Evolutionary conservation across 53 echinoderm and acorn worm species (phyloP).

Genomic region (Hippasteria phrygiana): DNA sequence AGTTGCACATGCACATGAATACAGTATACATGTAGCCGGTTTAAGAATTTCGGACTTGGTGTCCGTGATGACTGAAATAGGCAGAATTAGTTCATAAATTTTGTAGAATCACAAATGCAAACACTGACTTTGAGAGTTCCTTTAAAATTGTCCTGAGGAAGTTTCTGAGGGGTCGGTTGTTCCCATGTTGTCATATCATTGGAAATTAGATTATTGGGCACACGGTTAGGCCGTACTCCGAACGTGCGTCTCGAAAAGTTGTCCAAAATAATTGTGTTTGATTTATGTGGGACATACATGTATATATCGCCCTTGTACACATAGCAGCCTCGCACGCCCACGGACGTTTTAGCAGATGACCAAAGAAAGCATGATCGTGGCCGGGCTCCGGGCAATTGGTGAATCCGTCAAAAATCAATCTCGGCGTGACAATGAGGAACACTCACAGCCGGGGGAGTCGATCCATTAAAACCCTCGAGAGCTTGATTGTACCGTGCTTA

Average conservation of each 20-base stretch:
- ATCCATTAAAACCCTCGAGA: neutral
- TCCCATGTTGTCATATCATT: neutral
- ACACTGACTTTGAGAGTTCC: neutral
- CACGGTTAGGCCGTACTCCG: neutral
- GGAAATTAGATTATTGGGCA: neutral
- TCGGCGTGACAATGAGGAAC: conserved; percentile 35
- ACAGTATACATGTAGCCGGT: neutral
- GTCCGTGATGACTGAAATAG: neutral
- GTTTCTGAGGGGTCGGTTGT: neutral
- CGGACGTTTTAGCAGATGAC: neutral
- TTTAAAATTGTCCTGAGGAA: neutral
- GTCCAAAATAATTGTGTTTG: conserved; percentile 17
- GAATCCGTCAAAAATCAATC: conserved; percentile 20
- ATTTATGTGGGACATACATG: neutral
- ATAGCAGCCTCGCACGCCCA: neutral
- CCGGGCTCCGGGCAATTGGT: neutral
- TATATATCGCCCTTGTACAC: neutral
- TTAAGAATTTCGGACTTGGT: neutral
- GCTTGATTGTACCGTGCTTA: neutral
- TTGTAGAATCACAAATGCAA: neutral
- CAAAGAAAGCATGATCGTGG: neutral
- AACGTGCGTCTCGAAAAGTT: neutral
- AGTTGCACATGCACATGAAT: conserved; percentile 4
- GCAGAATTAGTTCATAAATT: neutral
- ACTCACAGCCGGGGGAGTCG: neutral